Conservation (phyloP, 1,140 invertebrate species). For the Polypedilum pembai region DNA sequence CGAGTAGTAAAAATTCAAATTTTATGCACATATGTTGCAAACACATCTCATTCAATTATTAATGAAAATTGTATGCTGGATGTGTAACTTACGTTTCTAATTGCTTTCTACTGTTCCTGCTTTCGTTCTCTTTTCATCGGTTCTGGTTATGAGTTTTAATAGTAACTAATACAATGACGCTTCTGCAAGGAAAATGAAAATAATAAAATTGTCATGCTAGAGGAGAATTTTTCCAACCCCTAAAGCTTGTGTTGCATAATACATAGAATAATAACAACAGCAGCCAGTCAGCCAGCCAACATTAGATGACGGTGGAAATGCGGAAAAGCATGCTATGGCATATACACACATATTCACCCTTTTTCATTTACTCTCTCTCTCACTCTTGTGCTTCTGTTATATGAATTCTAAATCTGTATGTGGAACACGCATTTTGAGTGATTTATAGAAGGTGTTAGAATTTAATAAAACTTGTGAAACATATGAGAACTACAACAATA, state of each 20-base stretch:
- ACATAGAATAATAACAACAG: background rate
- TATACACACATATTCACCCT: slow-evolving; percentile 7
- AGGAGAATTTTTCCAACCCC: background rate
- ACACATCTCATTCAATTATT: slow-evolving; percentile 20
- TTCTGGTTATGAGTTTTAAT: slow-evolving; percentile 23
- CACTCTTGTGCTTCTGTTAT: background rate
- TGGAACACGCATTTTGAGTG: slow-evolving; percentile 16
- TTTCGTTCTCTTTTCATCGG: background rate
- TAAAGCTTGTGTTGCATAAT: background rate
- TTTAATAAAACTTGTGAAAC: slow-evolving; percentile 19
- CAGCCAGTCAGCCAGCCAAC: background rate
- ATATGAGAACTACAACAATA: slow-evolving; percentile 7
- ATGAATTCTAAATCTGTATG: slow-evolving; percentile 18
- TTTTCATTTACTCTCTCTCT: background rate
- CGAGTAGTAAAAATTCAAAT: background rate
- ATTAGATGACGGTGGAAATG: background rate
- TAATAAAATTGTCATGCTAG: slow-evolving; percentile 24
- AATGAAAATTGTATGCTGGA: slow-evolving; percentile 24
- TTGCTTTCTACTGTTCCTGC: background rate
- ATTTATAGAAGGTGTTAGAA: slow-evolving; percentile 18
- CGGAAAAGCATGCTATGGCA: background rate
- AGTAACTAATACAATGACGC: background rate
- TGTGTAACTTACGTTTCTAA: slow-evolving; percentile 19
- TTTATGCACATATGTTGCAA: slow-evolving; percentile 25
- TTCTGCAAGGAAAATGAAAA: background rate